phyloP scores from a whole-genome alignment of 1,140 invertebrate species.

The Calephelis virginiensis region DNA sequence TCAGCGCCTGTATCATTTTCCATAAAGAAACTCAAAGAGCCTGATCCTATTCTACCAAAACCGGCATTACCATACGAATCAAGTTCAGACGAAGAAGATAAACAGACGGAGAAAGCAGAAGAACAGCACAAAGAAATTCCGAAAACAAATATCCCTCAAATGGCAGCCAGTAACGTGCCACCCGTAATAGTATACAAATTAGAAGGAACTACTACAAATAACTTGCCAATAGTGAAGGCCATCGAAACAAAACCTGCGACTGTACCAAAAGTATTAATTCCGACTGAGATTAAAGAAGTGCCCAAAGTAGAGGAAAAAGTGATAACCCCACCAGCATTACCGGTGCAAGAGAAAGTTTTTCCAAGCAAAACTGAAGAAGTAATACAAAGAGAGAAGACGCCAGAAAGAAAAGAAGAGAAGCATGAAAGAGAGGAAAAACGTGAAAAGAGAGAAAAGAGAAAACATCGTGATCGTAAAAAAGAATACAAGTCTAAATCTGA shows the following conservation, averaged over 20 bases:
- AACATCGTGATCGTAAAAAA: conserved; percentile 49
- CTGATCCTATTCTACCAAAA: conserved; percentile 83
- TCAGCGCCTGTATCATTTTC: conserved; percentile 88
- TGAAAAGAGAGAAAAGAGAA: conserved; percentile 46
- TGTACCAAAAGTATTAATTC: conserved; percentile 24
- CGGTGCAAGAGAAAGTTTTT: conserved; percentile 21
- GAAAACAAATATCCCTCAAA: conserved; percentile 37
- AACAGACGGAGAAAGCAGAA: conserved; percentile 36
- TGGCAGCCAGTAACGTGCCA: conserved; percentile 37
- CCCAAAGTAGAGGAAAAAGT: conserved; percentile 32
- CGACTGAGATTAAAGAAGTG: conserved; percentile 36
- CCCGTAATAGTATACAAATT: conserved; percentile 63
- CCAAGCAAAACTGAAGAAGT: conserved; percentile 26
- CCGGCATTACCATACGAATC: conserved; percentile 86
- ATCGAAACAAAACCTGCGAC: conserved; percentile 35
- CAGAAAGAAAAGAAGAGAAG: conserved; percentile 34
- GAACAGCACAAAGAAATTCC: conserved; percentile 35
- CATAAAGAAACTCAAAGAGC: conserved; percentile 88
- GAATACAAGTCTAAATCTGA: conserved; percentile 52
- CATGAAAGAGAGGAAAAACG: conserved; percentile 28
- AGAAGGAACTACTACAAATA: conserved; percentile 38
- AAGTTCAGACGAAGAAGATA: conserved; percentile 80
- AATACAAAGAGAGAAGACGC: conserved; percentile 26
- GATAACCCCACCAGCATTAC: conserved; percentile 1
- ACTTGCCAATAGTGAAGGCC: conserved; percentile 42